These are phyloP conservation scores for Xiphophorus birchmanni DNA, from an alignment of 2,797 vertebrate species.

Conservation along the genomic window DNA sequence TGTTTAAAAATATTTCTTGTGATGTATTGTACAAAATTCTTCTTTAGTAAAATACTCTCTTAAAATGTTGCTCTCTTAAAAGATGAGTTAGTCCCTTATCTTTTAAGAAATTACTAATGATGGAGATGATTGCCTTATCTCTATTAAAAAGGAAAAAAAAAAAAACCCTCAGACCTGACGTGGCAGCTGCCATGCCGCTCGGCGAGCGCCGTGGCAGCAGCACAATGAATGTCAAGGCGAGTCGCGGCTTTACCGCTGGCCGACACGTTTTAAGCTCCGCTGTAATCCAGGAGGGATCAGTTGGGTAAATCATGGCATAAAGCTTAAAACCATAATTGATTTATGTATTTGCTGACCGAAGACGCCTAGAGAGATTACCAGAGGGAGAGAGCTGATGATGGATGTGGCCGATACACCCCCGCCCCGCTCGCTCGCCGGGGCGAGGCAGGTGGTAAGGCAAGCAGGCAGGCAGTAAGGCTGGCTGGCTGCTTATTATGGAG, in stretches of 20 bases:
- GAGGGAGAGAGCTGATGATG: slow-evolving; percentile 77
- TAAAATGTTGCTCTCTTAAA: neutral
- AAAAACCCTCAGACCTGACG: neutral
- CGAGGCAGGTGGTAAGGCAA: neutral
- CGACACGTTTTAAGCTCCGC: slow-evolving; percentile 76
- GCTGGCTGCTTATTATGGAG: slow-evolving; percentile 41
- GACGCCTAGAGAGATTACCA: slow-evolving; percentile 80
- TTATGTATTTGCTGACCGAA: slow-evolving; percentile 86
- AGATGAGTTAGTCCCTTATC: neutral
- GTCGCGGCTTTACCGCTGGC: slow-evolving; percentile 53
- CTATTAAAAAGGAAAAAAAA: neutral
- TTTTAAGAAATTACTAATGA: neutral
- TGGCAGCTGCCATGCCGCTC: slow-evolving; percentile 42
- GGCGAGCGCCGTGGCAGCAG: slow-evolving; percentile 52
- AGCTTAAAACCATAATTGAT: slow-evolving; percentile 88
- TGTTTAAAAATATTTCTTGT: neutral
- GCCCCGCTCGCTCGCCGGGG: neutral
- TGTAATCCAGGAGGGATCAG: slow-evolving; percentile 84
- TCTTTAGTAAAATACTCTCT: neutral
- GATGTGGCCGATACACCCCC: slow-evolving; percentile 57
- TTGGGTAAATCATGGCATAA: slow-evolving; percentile 83
- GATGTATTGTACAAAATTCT: neutral
- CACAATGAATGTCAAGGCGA: slow-evolving; percentile 66
- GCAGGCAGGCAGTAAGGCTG: neutral
- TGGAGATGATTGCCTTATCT: neutral